These are phyloP conservation scores for Prochilodus magdalenae DNA, from an alignment of 2,113 vertebrate genomes.

Conservation along the genomic window DNA sequence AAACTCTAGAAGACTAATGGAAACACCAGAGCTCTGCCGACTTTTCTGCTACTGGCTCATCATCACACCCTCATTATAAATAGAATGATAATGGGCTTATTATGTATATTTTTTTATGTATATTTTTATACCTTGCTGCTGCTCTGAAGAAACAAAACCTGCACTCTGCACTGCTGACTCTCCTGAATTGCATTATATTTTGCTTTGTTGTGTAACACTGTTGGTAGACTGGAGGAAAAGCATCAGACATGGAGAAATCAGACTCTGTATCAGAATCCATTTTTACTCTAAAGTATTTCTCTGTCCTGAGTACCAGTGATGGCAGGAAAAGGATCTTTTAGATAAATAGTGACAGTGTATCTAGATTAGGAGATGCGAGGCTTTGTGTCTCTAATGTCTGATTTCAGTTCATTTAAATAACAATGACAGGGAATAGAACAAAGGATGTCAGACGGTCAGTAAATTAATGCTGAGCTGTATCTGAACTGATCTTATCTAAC, in stretches of 20 bases:
- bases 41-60: no score
- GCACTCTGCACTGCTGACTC: neutral
- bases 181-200: neutral
- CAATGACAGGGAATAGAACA: conserved; percentile 44
- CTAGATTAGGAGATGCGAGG: neutral
- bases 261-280: neutral
- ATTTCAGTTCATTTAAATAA: neutral
- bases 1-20: no score
- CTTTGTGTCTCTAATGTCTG: conserved; percentile 19
- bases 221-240: neutral
- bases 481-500: no score
- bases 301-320: neutral
- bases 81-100: no score
- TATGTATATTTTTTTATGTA: no score
- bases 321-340: neutral
- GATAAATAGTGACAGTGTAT: conserved; percentile 21
- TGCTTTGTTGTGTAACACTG: neutral
- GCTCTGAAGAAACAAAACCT: neutral
- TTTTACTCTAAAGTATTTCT: conserved; percentile 17
- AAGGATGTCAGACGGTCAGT: conserved; percentile 80
- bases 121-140: neutral
- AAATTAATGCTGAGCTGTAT: neutral
- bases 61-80: no score
- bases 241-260: neutral
- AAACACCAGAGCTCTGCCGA: no score